A percentile compares a stretch with the other conserved stretches of the same genome.
phyloP scores from a whole-genome alignment of 2,888 invertebrate species.

The Dasypolia templi region DNA sequence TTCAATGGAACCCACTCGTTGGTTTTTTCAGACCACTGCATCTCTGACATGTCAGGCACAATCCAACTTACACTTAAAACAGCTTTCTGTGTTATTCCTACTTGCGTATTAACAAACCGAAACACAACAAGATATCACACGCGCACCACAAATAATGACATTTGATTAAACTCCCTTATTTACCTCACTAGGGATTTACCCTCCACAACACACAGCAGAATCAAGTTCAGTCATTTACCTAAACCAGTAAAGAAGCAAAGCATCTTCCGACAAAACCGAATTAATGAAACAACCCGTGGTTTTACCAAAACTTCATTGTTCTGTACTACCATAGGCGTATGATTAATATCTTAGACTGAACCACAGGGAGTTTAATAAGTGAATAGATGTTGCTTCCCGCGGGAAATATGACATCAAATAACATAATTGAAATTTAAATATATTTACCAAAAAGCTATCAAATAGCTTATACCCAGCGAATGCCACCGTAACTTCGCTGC shows the following conservation, averaged over 20 bases:
- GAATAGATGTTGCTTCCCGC: slow-evolving; percentile 4
- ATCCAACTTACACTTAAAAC: background rate
- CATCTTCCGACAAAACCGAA: slow-evolving; percentile 30
- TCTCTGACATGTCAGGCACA: background rate
- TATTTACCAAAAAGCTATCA: too few relatives aligned
- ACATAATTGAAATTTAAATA: background rate
- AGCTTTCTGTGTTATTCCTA: background rate
- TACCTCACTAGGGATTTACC: background rate
- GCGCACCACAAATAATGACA: slow-evolving; percentile 16
- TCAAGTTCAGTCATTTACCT: slow-evolving; percentile 32
- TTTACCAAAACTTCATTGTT: slow-evolving; percentile 57
- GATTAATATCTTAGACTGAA: slow-evolving; percentile 57
- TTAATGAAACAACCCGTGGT: slow-evolving; percentile 58
- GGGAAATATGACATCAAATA: background rate
- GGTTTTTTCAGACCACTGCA: background rate
- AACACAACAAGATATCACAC: slow-evolving; percentile 6
- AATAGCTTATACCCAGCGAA: too few relatives aligned
- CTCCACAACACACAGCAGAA: slow-evolving; percentile 24
- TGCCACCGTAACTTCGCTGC: background rate
- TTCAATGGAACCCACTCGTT: background rate
- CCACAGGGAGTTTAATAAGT: slow-evolving; percentile 2
- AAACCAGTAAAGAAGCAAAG: slow-evolving; percentile 22
- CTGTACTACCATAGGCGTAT: slow-evolving; percentile 43
- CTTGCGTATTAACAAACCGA: background rate
- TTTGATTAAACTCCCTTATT: slow-evolving; percentile 19